phyloP scores from a whole-genome alignment of 2,113 vertebrate genomes.

The Aldabrachelys gigantea region DNA sequence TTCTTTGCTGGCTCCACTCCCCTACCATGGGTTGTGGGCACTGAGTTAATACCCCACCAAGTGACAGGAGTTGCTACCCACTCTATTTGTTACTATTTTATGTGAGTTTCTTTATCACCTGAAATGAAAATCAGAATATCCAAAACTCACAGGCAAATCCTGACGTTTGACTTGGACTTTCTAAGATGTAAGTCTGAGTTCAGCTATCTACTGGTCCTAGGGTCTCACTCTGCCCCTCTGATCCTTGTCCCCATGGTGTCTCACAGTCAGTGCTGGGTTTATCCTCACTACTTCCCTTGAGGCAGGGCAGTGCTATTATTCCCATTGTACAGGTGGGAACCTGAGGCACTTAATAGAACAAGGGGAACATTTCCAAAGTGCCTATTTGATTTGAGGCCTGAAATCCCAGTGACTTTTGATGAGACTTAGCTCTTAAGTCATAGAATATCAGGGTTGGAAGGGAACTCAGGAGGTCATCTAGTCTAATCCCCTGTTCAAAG shows the following conservation, averaged over 20 bases:
- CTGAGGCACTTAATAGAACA: not conserved
- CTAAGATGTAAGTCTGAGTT: not conserved
- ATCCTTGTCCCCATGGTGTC: not conserved
- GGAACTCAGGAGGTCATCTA: too few relatives aligned
- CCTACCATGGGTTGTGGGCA: not conserved
- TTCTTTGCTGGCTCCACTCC: not conserved
- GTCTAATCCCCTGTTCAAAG: too few relatives aligned
- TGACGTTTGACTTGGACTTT: not conserved
- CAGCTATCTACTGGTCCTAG: not conserved
- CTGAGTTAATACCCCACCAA: not conserved
- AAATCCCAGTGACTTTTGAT: not conserved
- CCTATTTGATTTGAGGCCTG: not conserved
- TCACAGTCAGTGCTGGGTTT: not conserved
- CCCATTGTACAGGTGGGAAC: not conserved
- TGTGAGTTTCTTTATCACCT: too few relatives aligned
- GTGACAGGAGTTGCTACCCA: fast-evolving
- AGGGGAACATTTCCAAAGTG: not conserved
- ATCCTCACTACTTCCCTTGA: not conserved
- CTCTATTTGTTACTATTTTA: not conserved
- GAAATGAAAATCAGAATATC: not conserved
- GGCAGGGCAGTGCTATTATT: not conserved
- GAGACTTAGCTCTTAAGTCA: not conserved
- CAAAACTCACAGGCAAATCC: not conserved
- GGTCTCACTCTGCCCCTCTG: not conserved
- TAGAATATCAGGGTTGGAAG: too few relatives aligned